Base-by-base conservation (phyloP, 2,888 invertebrate species). In the Didymodactylos carnosus region DNA sequence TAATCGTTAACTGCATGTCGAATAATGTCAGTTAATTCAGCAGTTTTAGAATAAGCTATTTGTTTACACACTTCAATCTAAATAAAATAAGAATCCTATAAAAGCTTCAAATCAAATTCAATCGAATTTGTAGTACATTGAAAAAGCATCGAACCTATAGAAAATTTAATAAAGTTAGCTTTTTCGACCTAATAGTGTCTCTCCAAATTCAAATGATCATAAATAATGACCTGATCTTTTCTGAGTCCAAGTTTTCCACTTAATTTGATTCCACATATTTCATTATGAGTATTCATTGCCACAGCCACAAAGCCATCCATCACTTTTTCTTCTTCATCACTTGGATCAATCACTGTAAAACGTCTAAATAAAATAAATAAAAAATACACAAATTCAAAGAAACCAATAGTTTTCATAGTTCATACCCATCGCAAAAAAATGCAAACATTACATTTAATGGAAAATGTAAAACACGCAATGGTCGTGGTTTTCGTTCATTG, bases 361-460 rank as follows among this genome's bases (percentile, higher is more conserved):
- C 80, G 81, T 35, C 82, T 77, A 87, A 29, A 77, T 76, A 19
- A 27, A 6, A 29, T 5, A 53, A 49, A 6, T 2, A 23, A 10
- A 23, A 25, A 23, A 23, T 13, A 13, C 3, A 49, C 14, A 14
- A 29, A 27, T 3, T 3, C 6, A 27, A 27, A 29, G 0, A 16
- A 27, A 27, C 19, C 7, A 3, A 8, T 4, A 23, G 29, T 5
- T 53, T 62, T n/a, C n/a, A n/a, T n/a, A n/a, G n/a, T n/a, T n/a
- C n/a, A n/a, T 84, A 90, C 88, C 91, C 90, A 82, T 89, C 88
- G 78, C 88, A 87, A 82, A 89, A 91, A 75, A 92, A 88, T 53
- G 89, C 90, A 83, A 89, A 93, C 1, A 92, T 90, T 16, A 91
- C 86, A 83, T 91, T 91, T 11, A 95, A 88, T 13, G 95, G 95